Evolutionary conservation across 2,113 vertebrate species (phyloP).

Genomic region (Capreolus pygargus): DNA sequence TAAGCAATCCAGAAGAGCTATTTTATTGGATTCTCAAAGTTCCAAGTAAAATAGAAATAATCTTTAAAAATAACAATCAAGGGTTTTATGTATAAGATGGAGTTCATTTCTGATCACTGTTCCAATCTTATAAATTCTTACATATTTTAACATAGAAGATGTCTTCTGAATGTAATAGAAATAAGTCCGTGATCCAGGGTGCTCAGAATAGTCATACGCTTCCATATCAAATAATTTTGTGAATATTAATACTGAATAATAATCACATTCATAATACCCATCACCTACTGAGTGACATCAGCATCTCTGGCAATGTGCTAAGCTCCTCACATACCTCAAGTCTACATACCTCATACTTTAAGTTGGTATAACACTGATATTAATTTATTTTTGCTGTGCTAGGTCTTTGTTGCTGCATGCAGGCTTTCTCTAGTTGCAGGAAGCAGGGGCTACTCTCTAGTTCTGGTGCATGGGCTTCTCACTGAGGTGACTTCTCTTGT

Average conservation of each 20-base stretch:
- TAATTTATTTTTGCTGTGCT: neutral
- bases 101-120: neutral
- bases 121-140: neutral
- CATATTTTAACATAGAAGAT: neutral
- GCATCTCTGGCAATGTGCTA: neutral
- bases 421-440: neutral
- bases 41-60: conserved; percentile 26
- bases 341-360: neutral
- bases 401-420: neutral
- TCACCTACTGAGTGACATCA: neutral
- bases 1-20: neutral
- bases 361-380: neutral
- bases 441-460: neutral
- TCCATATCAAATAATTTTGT: neutral
- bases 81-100: neutral
- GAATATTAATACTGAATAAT: neutral
- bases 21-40: conserved; percentile 15
- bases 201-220: neutral
- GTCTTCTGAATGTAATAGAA: neutral
- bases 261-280: neutral
- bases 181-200: neutral
- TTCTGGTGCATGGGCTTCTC: neutral
- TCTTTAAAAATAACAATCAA: conserved; percentile 2
- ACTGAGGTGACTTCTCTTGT: neutral
- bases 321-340: neutral